These are phyloP conservation scores for Strix uralensis DNA, from an alignment of 2,113 vertebrate species.

Conservation along the genomic window DNA sequence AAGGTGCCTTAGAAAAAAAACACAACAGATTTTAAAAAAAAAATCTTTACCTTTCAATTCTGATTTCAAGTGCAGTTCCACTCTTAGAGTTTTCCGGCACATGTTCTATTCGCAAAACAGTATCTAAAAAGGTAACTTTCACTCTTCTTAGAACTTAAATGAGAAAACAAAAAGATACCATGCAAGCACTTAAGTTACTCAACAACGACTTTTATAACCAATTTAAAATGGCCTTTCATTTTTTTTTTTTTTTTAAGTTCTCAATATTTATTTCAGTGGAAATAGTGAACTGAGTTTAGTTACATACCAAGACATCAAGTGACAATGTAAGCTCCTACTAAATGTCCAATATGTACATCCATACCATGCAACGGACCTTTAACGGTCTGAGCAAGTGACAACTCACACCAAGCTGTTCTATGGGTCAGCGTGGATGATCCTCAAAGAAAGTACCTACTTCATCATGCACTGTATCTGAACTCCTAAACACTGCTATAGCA, in stretches of 20 bases:
- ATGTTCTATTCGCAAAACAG: constrained; percentile 92
- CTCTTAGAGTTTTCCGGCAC: constrained; percentile 96
- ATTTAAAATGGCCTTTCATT: accelerated
- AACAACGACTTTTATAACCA: not conserved
- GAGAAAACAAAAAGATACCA: not conserved
- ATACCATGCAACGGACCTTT: not conserved
- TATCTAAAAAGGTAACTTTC: constrained; percentile 94
- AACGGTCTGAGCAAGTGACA: not conserved
- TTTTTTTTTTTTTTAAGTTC: not conserved
- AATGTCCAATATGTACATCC: not conserved
- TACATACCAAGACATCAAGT: not conserved
- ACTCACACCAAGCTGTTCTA: not conserved
- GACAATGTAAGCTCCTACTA: not conserved
- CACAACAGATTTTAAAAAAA: not conserved
- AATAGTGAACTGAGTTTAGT: not conserved
- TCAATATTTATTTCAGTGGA: not conserved
- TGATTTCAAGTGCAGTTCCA: constrained; percentile 92
- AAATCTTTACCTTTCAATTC: constrained; percentile 85
- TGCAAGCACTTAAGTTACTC: not conserved
- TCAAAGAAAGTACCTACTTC: not conserved
- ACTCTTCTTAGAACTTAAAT: constrained; percentile 92
- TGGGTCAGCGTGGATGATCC: not conserved
- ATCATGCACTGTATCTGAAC: not conserved
- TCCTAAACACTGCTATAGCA: not conserved
- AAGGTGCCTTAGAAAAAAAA: not conserved